Evolutionary conservation across 2,888 invertebrate genomes (phyloP), one percentile per base, ranked within the genome.

Genomic region (Galeopsomyia nigrocyanea): DNA sequence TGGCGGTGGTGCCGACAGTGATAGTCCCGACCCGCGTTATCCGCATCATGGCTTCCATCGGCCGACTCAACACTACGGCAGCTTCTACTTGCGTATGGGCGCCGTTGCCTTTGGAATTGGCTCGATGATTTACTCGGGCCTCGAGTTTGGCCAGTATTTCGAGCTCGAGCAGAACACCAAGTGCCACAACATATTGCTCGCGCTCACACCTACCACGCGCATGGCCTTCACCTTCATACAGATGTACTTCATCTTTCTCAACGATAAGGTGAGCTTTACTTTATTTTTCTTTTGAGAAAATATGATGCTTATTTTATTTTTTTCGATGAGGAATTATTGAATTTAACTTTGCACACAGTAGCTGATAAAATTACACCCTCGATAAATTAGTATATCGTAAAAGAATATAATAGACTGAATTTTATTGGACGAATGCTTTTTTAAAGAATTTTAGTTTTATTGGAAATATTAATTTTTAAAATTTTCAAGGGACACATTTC

Each of bases 191-290:
- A 93, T 97, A 55, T 90, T 97, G 81, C 88, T 95, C 73, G 97
- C 96, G 0, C 88, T 97, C 65, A 95, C 97, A 3, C 97, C 98
- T 0, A 94, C 96, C 7, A 94, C 96, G 0, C 90, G 97, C 78
- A 96, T 98, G 94, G 94, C 95, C 68, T 98, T 98, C 88, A 98
- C 97, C 82, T 97, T 98, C 87, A 94, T 97, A 82, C 98, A 98
- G 88, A 96, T 98, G 92, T 98, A 98, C 88, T 98, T 98, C 88
- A 96, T 98, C 87, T 98, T 98, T 89, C 91, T 98, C 74, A 98
- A 98, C 87, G 96, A 97, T 86, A 96, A 97, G 93, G 97, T 96
- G 84, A 87, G 55, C 14, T 3, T 3, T 3, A 5, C 5, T 26
- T 26, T 5, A 2, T 26, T 26, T 26, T 26, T 39, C 7, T 39